Percentiles rank a stretch among this genome's conserved stretches.
Evolutionary conservation across 2,888 invertebrate species (phyloP).

Genomic region (Priapulus caudatus): DNA sequence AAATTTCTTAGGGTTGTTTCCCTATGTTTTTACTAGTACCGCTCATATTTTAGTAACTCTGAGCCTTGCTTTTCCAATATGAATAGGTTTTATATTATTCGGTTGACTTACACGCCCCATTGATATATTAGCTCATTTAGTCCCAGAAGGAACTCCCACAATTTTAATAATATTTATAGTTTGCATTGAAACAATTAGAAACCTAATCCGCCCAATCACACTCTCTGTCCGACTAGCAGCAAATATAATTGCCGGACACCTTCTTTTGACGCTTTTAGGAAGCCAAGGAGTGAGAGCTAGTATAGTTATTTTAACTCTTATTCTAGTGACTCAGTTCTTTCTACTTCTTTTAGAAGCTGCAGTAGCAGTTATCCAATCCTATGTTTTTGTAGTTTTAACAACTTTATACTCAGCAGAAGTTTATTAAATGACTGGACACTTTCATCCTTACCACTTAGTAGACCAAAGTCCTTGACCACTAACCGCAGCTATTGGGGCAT

Average conservation of each 20-base stretch:
- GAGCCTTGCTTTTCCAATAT: slow-evolving; percentile 49
- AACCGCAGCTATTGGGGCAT: too few species aligned
- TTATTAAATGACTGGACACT: too few species aligned
- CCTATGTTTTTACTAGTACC: slow-evolving; percentile 57
- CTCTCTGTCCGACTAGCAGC: slow-evolving; percentile 57
- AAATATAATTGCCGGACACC: slow-evolving; percentile 63
- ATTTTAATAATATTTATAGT: slow-evolving; percentile 59
- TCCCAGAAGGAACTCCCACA: slow-evolving; percentile 53
- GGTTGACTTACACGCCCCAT: slow-evolving; percentile 51
- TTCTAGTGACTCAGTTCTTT: too few species aligned
- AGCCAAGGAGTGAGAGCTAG: slow-evolving; percentile 15
- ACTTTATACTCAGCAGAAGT: too few species aligned
- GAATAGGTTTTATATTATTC: slow-evolving; percentile 52
- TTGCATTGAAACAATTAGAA: slow-evolving; percentile 59
- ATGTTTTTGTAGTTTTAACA: too few species aligned
- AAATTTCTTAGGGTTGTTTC: slow-evolving; percentile 56
- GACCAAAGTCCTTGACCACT: too few species aligned
- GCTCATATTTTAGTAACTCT: slow-evolving; percentile 51
- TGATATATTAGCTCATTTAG: slow-evolving; percentile 54
- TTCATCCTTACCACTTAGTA: too few species aligned
- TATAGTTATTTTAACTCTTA: too few species aligned
- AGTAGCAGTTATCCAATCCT: too few species aligned
- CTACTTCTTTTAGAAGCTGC: too few species aligned
- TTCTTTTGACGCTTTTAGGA: slow-evolving; percentile 51
- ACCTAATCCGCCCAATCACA: slow-evolving; percentile 56